A percentile compares a stretch with the other conserved stretches of the same genome.
These are phyloP conservation scores for Tromatobia lineatoria DNA, from an alignment of 2,888 invertebrate species.

Conservation along the genomic window DNA sequence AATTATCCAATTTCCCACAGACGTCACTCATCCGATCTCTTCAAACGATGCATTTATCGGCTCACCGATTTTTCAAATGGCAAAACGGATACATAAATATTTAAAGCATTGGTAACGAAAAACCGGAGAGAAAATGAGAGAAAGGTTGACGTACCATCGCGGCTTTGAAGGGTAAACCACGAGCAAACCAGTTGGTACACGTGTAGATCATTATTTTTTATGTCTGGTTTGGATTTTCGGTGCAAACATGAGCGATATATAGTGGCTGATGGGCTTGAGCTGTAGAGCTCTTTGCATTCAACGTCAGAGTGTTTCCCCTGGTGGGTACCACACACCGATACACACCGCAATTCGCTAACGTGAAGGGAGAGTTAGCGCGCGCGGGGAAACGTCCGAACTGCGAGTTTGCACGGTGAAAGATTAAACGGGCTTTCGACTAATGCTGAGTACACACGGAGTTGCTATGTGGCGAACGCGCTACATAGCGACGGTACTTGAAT, in stretches of 20 bases:
- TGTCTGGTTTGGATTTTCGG: conserved; percentile 43
- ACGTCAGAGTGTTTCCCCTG: conserved; percentile 32
- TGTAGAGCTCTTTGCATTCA: conserved; percentile 28
- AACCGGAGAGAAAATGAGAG: not conserved
- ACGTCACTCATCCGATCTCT: not conserved
- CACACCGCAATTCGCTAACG: conserved; percentile 12
- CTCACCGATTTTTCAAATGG: not conserved
- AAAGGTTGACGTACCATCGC: conserved; percentile 2
- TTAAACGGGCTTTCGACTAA: conserved; percentile 68
- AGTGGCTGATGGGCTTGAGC: conserved; percentile 40
- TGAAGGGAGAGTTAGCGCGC: conserved; percentile 5
- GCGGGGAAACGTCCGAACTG: conserved; percentile 19
- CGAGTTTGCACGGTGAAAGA: conserved; percentile 66
- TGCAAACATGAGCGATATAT: conserved; percentile 15
- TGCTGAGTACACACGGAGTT: conserved; percentile 61
- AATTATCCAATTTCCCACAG: not conserved
- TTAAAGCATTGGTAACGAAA: not conserved
- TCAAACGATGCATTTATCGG: not conserved
- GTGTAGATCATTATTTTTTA: conserved; percentile 33
- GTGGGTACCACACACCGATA: conserved; percentile 14
- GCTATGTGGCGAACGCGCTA: conserved; percentile 6
- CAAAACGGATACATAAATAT: not conserved
- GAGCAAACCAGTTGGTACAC: not conserved
- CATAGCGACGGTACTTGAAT: conserved; percentile 50
- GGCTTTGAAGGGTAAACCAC: not conserved